Evolutionary conservation across 2,113 vertebrate genomes (phyloP), one percentile per base, ranked within the genome.

Genomic region (Myxocyprinus asiaticus): DNA sequence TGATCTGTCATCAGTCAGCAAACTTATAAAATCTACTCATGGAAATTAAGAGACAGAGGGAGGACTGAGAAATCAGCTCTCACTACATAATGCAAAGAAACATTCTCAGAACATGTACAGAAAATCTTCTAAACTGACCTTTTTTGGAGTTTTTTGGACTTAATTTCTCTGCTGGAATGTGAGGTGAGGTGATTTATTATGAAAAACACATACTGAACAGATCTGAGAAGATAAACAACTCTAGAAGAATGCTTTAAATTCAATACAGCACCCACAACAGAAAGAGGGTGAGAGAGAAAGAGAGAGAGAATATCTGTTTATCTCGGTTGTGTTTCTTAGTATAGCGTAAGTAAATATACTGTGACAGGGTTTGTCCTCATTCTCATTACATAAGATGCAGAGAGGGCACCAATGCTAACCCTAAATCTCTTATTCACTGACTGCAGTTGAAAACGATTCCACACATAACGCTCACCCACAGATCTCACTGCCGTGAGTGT

Each of bases 401-500:
- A 74, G 15, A 74, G 71, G 48, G 58, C 62, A 61, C 62, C 67
- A 74, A 74, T 74, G 43, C 68, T 53, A 80, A 80, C 45, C 42
- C n/a, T 65, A 63, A 65, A 55, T n/a, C 55, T 58, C 59, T 14
- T 73, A 73, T 51, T 80, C 70, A 67, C 51, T 67, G 70, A 59
- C 70, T 17, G 62, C 69, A 14, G 53, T 80, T 74, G 58, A 72
- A 80, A 80, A 74, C 70, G 33, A 48, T 74, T 67, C 44, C 9
- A 11, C 47, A 72, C 70, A 74, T 80, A 74, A 80, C 70, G 62
- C 65, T 58, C 70, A 44, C 78, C 78, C 70, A 80, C 78, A 74
- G 51, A 58, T 66, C 63, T 67, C 62, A 80, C 69, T 67, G 78
- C 50, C 50, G 70, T 70, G 78, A 73, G 78, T 74, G 70, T 73